Base-by-base conservation (phyloP, 2,797 vertebrate species). In the Euphonia xanthogaster region DNA sequence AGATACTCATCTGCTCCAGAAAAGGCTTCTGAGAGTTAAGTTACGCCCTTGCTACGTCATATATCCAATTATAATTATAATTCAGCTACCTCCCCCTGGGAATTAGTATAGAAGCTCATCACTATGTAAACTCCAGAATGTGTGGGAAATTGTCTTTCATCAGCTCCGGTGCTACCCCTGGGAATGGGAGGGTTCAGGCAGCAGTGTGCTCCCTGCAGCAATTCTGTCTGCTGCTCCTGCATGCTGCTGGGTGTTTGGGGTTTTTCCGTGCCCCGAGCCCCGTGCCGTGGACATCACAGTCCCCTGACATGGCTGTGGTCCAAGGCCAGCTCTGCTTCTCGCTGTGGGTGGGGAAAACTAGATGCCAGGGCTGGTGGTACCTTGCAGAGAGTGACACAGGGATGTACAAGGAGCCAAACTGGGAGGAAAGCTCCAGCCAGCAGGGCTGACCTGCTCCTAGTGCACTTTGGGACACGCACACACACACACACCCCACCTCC, bases 81-180 rank as follows among this genome's bases (percentile, higher is more conserved):
- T 74, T 70, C 68, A 80, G 48, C 53, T 58, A 6, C 48, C 28
- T 45, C 51, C 53, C 45, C n/a, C 5, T 2, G 30, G 63, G 75
- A 92, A 93, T 86, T 47, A 77, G 50, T 67, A 45, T 23, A 63
- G 76, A 48, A 71, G 37, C 33, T 82, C 70, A 90, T 92, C 82
- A 54, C 79, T 68, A 30, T 68, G 71, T 85, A 75, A 82, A 75
- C 50, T 72, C 33, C 67, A 78, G 71, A 84, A 91, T 17, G 63
- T 90, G 83, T 88, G 88, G 83, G 91, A 92, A 90, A 93, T 58
- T n/a, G 55, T 58, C 63, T 94, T 72, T 82, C 90, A 88, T 79
- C 92, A 94, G 78, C 3, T 3, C 13, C 27, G 14, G n/a, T 1
- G n/a, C 44, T 70, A 47, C 58, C 30, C 25, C 67, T 58, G 88